These are phyloP conservation scores for Pelecanoides urinatrix DNA, from an alignment of 2,113 vertebrate species.

Conservation along the genomic window DNA sequence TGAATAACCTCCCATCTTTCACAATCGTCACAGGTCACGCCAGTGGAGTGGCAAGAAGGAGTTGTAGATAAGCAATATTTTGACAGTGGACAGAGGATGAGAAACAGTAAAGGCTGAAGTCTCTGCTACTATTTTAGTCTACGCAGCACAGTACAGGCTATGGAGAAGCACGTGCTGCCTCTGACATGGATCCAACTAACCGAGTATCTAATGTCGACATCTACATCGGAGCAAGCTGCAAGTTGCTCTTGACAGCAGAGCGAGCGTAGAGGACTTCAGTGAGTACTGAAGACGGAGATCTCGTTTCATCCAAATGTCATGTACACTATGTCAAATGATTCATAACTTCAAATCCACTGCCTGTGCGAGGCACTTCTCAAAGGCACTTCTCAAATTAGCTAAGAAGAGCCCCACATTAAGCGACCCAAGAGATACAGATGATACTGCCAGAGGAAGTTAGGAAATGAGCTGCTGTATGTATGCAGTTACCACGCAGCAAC, in stretches of 20 bases:
- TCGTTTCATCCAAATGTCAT: fast-evolving
- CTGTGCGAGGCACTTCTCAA: neutral
- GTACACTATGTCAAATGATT: neutral
- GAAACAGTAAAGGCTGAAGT: neutral
- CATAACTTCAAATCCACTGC: neutral
- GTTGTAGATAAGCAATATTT: neutral
- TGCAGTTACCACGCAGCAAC: neutral
- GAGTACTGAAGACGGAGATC: neutral
- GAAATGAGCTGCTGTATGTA: neutral
- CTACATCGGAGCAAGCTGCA: neutral
- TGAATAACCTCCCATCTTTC: neutral
- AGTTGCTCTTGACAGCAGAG: neutral
- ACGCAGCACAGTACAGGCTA: too few relatives aligned
- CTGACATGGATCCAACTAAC: neutral
- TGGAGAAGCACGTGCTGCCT: fast-evolving
- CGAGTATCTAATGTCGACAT: neutral
- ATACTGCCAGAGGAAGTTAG: neutral
- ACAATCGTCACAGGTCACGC: neutral
- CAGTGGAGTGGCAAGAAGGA: neutral
- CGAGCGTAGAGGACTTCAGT: neutral
- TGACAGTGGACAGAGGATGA: neutral
- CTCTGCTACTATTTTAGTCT: neutral
- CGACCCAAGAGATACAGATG: neutral
- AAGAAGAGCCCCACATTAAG: neutral
- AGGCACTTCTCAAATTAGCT: neutral